Evolutionary conservation across 1,140 invertebrate species (phyloP), one percentile per base, ranked within the genome.

Genomic region (Scaptomyza graminum): DNA sequence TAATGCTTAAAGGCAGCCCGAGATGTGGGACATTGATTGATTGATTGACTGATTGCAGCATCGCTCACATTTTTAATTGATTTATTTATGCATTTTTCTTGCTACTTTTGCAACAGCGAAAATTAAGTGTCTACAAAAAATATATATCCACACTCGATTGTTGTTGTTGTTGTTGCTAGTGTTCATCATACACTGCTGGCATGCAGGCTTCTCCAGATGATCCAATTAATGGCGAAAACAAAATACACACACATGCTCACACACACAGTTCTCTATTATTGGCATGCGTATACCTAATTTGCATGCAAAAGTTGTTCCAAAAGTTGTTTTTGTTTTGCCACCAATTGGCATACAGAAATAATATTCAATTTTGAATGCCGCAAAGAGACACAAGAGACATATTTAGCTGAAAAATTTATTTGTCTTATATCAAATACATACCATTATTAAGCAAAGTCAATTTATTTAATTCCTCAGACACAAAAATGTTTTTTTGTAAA

Each of bases 141-240:
- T n/a, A 41, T n/a, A 41, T 81, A 81, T 77, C 7, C 31, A 9
- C 7, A 34, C 31, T 34, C 31, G 7, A 2, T 34, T 34, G 31
- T 9, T 34, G 31, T 31, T 31, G 28, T 31, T 31, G 28, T 31
- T 31, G 28, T 25, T 25, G 25, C 25, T 72, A 62, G 67, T 67
- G 52, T 75, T 62, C 56, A 9, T 72, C 56, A 59, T 25, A 3
- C 25, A 25, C 5, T 25, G 2, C 5, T 6, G 28, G 75, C 76
- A 60, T 68, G 55, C 57, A 49, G 57, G 44, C 43, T 57, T 67
- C 80, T 67, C 80, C 79, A 79, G 80, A 83, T 83, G 79, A 83
- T 83, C 80, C 67, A 83, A 83, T 84, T 84, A 83, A 83, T 83
- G 67, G 73, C 76, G 41, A 79, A 74, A 69, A 79, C 15, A 39